Conservation (phyloP, 2,888 invertebrate genomes). For the Brachycybe producta region DNA sequence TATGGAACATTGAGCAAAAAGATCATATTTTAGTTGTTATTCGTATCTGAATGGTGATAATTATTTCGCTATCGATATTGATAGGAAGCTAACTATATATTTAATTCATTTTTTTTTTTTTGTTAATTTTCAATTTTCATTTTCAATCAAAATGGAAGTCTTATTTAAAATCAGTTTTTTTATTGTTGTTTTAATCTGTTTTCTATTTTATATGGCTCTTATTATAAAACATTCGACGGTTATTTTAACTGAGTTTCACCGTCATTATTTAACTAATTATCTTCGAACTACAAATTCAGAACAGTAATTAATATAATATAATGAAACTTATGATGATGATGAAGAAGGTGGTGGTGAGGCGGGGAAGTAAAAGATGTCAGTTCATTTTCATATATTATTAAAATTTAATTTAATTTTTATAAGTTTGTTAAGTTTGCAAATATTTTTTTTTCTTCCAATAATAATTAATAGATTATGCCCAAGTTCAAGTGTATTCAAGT, state of each 20-base stretch:
- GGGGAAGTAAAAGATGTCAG: neutral
- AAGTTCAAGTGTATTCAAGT: neutral
- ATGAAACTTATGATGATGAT: too few species aligned
- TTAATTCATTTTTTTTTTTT: too few species aligned
- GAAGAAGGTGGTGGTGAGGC: too few species aligned
- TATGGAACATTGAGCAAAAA: too few species aligned
- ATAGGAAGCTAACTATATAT: too few species aligned
- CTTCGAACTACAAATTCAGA: too few species aligned
- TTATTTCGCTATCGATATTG: too few species aligned
- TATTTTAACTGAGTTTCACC: neutral
- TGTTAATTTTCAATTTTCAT: neutral
- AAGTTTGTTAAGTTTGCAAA: neutral
- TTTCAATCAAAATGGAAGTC: neutral
- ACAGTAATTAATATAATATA: too few species aligned
- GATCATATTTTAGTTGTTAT: too few species aligned
- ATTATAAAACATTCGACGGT: constrained; percentile 5
- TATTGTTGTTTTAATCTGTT: neutral
- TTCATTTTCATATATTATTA: neutral
- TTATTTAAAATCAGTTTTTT: constrained; percentile 7
- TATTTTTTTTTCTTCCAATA: too few species aligned
- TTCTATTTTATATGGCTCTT: constrained; percentile 5
- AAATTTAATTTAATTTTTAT: neutral
- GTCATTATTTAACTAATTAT: neutral
- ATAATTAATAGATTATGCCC: neutral
- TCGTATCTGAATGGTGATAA: too few species aligned